Conservation (phyloP, 2,113 vertebrate genomes). For the Colossoma macropomum region DNA sequence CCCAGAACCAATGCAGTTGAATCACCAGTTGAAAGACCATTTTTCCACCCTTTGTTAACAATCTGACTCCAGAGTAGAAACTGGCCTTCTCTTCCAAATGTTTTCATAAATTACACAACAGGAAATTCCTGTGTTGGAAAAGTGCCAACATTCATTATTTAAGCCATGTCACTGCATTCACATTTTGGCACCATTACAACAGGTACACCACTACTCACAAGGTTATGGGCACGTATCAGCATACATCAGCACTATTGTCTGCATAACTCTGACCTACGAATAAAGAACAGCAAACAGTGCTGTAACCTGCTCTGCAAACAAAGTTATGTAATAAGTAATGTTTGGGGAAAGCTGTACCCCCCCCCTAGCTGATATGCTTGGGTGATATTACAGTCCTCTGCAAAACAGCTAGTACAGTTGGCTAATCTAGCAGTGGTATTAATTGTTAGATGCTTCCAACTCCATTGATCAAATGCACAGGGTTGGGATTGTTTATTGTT, state of each 20-base stretch:
- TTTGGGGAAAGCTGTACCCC: background rate
- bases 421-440: too few species aligned
- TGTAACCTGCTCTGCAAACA: background rate
- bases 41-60: background rate
- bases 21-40: background rate
- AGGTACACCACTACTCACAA: too few species aligned
- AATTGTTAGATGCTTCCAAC: too few species aligned
- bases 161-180: background rate
- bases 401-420: background rate
- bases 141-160: background rate
- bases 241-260: background rate
- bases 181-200: background rate
- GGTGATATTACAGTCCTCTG: background rate
- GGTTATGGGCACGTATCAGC: background rate
- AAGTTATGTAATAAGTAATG: background rate
- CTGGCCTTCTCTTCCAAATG: background rate
- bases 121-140: background rate
- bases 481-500: too few species aligned
- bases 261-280: background rate
- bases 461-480: too few species aligned
- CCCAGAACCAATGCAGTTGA: too few species aligned
- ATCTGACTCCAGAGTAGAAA: background rate
- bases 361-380: background rate
- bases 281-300: background rate
- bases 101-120: background rate